A percentile compares a stretch with the other conserved stretches of the same genome.
These are phyloP conservation scores for Lepus americanus DNA, from an alignment of 2,113 vertebrate genomes.

Conservation along the genomic window DNA sequence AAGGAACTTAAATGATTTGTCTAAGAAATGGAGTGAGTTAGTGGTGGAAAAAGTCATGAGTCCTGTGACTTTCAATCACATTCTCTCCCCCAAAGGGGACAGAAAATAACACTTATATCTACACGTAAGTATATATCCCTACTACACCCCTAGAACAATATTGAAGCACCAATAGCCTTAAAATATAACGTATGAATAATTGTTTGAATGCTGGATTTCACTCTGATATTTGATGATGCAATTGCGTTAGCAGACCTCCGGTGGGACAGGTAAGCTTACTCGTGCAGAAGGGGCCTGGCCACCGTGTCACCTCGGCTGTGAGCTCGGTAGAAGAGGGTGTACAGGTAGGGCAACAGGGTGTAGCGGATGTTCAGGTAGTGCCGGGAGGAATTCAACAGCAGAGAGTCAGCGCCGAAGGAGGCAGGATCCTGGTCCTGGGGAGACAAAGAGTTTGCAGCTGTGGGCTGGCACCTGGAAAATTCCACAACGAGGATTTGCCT, in stretches of 20 bases:
- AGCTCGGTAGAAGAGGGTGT: constrained; percentile 95
- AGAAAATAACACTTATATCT: background rate
- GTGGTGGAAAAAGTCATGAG: background rate
- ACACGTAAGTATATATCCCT: no score
- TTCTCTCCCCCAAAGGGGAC: background rate
- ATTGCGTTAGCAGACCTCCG: background rate
- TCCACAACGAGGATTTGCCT: background rate
- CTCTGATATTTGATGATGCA: background rate
- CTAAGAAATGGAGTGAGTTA: background rate
- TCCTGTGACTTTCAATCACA: background rate
- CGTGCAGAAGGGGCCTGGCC: constrained; percentile 93
- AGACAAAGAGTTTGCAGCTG: constrained; percentile 24
- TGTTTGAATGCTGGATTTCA: background rate
- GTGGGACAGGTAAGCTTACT: constrained; percentile 90
- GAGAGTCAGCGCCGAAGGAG: constrained; percentile 88
- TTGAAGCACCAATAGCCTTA: background rate
- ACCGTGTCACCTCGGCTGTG: constrained; percentile 93
- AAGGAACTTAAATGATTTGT: background rate
- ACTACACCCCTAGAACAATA: background rate
- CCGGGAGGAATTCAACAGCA: constrained; percentile 90
- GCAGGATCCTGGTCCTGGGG: constrained; percentile 97
- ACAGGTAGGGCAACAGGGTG: constrained; percentile 96
- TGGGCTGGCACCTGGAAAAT: background rate
- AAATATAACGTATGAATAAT: background rate
- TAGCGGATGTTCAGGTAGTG: constrained; percentile 97